Base-by-base conservation (phyloP, 2,888 invertebrate species). In the Drosophila quinaria region DNA sequence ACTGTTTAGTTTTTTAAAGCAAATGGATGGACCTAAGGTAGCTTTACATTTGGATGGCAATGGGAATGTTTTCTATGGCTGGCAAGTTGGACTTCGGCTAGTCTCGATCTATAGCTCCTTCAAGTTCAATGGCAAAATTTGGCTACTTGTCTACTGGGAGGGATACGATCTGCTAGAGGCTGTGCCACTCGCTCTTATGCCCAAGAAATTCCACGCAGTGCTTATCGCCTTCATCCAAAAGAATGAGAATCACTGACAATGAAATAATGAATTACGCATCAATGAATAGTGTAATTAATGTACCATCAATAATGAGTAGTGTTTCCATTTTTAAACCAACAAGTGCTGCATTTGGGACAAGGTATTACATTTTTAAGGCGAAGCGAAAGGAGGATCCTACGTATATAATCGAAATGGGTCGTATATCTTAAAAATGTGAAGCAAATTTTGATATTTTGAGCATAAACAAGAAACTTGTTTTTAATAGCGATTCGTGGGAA, bases 91-190 rank as follows among this genome's bases (percentile, higher is more conserved):
- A 22, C 60, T 44, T 11, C 15, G 19, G 1, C n/a, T 65, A 5
- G 0, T 31, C 2, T 3, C 46, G 4, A 65, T 65, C 10, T 1
- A 17, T 1, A 52, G 37, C 5, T 47, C 9, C 11, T 60, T 65
- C 4, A 9, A 10, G 3, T 60, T 60, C 39, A 47, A 52, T 1
- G 22, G 42, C 3, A 33, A 33, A 11, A 17, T 15, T 9, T 65
- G 60, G 60, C 22, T 65, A 2, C 60, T 65, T 5, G 47, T 65
- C 4, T 17, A 8, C 13, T 65, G 65, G 65, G 60, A 65, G 25
- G 52, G 52, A 4, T 65, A 60, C 52, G 47, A 52, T 1, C 3
- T 39, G n/a, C 47, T 33, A 10, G 65, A 65, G 33, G 39, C 60
- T 2, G 65, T 65, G 6, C 65, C 52, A 4, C 13, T 55, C 3